Evolutionary conservation across 2,888 invertebrate species (phyloP).

Genomic region (Siphlonurus alternatus): DNA sequence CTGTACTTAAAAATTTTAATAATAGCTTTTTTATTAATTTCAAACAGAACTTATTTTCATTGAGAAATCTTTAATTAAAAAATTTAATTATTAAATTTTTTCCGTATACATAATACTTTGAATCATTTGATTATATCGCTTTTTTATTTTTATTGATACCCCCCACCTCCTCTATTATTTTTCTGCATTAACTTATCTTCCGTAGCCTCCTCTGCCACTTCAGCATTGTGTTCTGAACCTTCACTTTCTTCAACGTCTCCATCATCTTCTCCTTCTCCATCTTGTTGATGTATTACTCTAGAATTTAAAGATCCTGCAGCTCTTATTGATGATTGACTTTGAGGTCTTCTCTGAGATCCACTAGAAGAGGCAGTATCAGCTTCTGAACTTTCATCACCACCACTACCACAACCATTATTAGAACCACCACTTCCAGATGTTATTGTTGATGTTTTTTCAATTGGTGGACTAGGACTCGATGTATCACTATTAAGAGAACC

Average conservation of each 20-base stretch:
- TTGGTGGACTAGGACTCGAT: neutral
- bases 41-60: too few species aligned
- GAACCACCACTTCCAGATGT: neutral
- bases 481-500: neutral
- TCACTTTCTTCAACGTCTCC: conserved; percentile 1
- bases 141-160: too few species aligned
- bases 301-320: neutral
- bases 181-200: too few species aligned
- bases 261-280: neutral
- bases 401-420: too few species aligned
- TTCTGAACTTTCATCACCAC: neutral
- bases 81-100: too few species aligned
- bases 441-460: neutral
- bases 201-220: neutral
- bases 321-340: neutral
- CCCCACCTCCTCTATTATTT: too few species aligned
- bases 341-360: neutral
- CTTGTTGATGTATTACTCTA: neutral
- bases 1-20: too few species aligned
- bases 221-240: neutral
- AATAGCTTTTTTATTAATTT: too few species aligned
- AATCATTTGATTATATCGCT: too few species aligned
- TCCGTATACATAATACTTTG: too few species aligned
- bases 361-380: neutral
- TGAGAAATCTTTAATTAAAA: too few species aligned